phyloP scores from a whole-genome alignment of 2,888 invertebrate species.

The Eledona agricola region DNA sequence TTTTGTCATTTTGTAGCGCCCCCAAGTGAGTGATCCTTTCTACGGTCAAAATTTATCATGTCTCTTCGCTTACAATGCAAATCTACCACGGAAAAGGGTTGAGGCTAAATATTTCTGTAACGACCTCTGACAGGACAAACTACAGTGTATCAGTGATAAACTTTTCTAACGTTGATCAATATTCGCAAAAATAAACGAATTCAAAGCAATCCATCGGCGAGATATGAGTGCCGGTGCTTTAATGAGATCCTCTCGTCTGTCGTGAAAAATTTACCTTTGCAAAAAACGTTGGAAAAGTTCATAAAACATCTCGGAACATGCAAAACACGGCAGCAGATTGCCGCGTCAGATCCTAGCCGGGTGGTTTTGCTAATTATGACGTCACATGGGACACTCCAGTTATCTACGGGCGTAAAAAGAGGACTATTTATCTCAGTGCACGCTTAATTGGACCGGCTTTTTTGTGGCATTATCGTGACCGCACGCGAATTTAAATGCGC shows the following conservation, averaged over 20 bases:
- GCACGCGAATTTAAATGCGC: slow-evolving; percentile 21
- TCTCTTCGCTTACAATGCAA: slow-evolving; percentile 23
- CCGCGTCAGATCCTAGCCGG: slow-evolving; percentile 13
- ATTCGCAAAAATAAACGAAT: slow-evolving; percentile 42
- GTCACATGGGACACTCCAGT: slow-evolving; percentile 21
- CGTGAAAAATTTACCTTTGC: slow-evolving; percentile 8
- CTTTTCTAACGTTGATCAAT: no score
- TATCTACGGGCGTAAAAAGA: slow-evolving; percentile 30
- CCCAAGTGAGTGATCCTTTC: slow-evolving; percentile 25
- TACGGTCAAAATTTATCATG: slow-evolving; percentile 15
- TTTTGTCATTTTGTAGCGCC: slow-evolving; percentile 12
- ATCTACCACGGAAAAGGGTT: slow-evolving; percentile 23
- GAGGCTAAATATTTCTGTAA: slow-evolving; percentile 26
- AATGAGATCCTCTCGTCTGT: slow-evolving; percentile 13
- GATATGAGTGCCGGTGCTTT: slow-evolving; percentile 7
- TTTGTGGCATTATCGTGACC: slow-evolving; percentile 19
- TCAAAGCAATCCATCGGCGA: slow-evolving; percentile 4
- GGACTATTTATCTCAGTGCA: slow-evolving; percentile 31
- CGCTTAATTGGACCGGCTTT: slow-evolving; percentile 34
- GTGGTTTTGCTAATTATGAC: slow-evolving; percentile 33
- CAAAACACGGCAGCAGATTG: slow-evolving; percentile 29
- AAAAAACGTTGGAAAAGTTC: slow-evolving; percentile 19
- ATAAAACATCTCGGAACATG: slow-evolving; percentile 13
- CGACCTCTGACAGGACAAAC: slow-evolving; percentile 22
- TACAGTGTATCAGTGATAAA: no score